phyloP scores from a whole-genome alignment of 2,888 invertebrate species.

The Drosophila nr. perissopoda region DNA sequence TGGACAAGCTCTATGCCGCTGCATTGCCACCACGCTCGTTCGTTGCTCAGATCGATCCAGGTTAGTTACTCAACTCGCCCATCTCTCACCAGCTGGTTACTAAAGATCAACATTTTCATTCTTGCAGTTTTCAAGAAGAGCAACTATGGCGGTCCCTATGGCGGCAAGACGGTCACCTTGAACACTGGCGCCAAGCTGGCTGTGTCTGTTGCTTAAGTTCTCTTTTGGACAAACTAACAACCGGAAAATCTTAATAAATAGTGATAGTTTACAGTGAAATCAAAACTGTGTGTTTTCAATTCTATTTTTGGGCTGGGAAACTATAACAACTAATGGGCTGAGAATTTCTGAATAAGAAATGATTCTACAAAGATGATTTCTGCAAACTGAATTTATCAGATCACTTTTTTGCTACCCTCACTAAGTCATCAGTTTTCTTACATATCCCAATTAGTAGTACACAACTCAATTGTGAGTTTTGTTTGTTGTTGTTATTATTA shows the following conservation, averaged over 20 bases:
- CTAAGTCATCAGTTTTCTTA: background rate
- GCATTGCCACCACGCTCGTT: constrained; percentile 81
- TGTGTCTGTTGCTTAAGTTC: constrained; percentile 69
- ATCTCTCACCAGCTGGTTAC: background rate
- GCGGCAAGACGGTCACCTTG: constrained; percentile 46
- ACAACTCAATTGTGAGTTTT: constrained; percentile 13
- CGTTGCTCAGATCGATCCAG: constrained; percentile 82
- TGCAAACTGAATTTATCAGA: background rate
- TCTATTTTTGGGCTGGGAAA: constrained; percentile 1
- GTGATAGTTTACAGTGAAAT: constrained; percentile 65
- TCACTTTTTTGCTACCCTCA: background rate
- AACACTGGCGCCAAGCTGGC: constrained; percentile 71
- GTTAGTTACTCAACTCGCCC: constrained; percentile 58
- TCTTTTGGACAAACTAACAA: constrained; percentile 9
- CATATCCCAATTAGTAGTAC: constrained; percentile 31
- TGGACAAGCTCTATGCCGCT: constrained; percentile 79
- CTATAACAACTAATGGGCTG: background rate
- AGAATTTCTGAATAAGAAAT: background rate
- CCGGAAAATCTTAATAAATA: constrained; percentile 67
- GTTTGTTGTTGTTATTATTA: constrained; percentile 46
- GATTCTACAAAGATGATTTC: background rate
- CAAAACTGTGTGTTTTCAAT: constrained; percentile 9
- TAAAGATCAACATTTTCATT: constrained; percentile 14
- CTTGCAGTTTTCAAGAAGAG: constrained; percentile 72
- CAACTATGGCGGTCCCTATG: constrained; percentile 64